Evolutionary conservation across 2,113 vertebrate genomes (phyloP).

Genomic region (Candoia aspera): DNA sequence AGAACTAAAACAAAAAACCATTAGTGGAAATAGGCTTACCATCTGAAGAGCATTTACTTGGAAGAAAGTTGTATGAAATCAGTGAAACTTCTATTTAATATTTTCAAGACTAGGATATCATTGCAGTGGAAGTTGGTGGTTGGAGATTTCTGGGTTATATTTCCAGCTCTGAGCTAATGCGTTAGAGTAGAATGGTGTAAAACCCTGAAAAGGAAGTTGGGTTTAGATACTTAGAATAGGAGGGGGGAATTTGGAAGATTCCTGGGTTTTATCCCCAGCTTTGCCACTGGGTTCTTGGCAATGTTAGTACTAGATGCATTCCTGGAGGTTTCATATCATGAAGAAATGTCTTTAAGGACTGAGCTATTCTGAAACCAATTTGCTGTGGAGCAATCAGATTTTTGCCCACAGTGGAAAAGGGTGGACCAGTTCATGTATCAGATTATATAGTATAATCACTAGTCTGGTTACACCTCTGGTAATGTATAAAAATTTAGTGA

Average conservation of each 20-base stretch:
- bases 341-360: slow-evolving; percentile 33
- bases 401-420: slow-evolving; percentile 28
- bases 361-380: slow-evolving; percentile 10
- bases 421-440: neutral
- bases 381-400: slow-evolving; percentile 13
- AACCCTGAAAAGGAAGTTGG: slow-evolving; percentile 26
- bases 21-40: neutral
- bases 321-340: slow-evolving; percentile 21
- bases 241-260: slow-evolving; percentile 10
- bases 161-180: slow-evolving; percentile 20
- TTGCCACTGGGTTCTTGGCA: slow-evolving; percentile 14
- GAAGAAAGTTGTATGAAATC: neutral
- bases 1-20: neutral
- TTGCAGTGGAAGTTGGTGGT: slow-evolving; percentile 1
- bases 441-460: slow-evolving; percentile 22
- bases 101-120: neutral
- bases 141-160: slow-evolving; percentile 11
- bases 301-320: slow-evolving; percentile 4
- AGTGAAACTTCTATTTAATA: neutral
- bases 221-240: neutral
- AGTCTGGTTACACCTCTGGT: neutral
- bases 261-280: slow-evolving; percentile 2
- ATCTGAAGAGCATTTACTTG: neutral
- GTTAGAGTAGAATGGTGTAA: slow-evolving; percentile 18
- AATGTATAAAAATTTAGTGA: neutral